Conservation (phyloP, 2,888 invertebrate species). For the Acronicta alni region DNA sequence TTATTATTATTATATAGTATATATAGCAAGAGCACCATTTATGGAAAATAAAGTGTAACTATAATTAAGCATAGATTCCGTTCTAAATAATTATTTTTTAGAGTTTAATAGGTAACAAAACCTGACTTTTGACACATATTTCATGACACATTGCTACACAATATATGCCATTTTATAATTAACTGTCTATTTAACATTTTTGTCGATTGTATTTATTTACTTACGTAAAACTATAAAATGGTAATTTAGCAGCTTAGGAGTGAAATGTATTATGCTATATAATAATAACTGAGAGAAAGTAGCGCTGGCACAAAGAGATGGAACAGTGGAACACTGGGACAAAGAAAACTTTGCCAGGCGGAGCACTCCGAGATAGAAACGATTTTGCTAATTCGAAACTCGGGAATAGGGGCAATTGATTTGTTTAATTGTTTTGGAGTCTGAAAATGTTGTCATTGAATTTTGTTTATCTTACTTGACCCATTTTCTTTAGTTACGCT, state of each 20-base stretch:
- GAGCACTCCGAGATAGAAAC: slow-evolving; percentile 40
- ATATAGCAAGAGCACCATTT: too few relatives aligned
- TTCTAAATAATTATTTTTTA: too few relatives aligned
- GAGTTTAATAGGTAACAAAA: too few relatives aligned
- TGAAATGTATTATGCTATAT: slow-evolving; percentile 48
- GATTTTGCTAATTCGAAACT: slow-evolving; percentile 45
- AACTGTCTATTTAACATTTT: too few relatives aligned
- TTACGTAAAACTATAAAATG: not conserved
- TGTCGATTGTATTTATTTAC: too few relatives aligned
- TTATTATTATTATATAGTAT: too few relatives aligned
- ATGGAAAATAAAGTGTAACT: too few relatives aligned
- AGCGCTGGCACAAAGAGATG: slow-evolving; percentile 43
- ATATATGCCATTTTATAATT: too few relatives aligned
- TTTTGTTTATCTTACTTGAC: not conserved
- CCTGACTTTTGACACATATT: too few relatives aligned
- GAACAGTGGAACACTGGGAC: slow-evolving; percentile 32
- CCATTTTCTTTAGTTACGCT: too few relatives aligned
- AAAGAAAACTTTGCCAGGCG: slow-evolving; percentile 48
- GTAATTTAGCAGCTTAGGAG: slow-evolving; percentile 27
- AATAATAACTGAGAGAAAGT: slow-evolving; percentile 45
- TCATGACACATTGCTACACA: too few relatives aligned
- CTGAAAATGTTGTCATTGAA: not conserved
- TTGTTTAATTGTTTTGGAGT: slow-evolving; percentile 31
- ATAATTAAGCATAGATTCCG: too few relatives aligned
- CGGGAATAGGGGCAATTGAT: slow-evolving; percentile 48